Evolutionary conservation across 2,113 vertebrate genomes (phyloP), one percentile per base, ranked within the genome.

Genomic region (Oncorhynchus kisutch): DNA sequence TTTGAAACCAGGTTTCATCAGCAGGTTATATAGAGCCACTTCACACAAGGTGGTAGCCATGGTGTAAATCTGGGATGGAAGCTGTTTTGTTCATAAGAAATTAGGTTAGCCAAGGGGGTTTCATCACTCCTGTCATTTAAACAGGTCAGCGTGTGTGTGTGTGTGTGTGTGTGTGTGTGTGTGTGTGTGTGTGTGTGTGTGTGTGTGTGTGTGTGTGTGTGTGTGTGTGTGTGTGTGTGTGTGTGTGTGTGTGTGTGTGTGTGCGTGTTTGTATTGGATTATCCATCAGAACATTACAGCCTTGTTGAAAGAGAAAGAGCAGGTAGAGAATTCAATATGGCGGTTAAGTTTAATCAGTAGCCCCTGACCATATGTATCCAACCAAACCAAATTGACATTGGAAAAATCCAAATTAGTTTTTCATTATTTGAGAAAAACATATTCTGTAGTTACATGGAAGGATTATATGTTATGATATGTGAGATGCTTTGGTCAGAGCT

Each of bases 1-100:
- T 11, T 45, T 45, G 39, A 9, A 45, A 45, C 39, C 39, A 45
- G 39, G 39, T 45, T 45, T 45, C 8, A 25, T 76, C 45, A 54
- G 12, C 76, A 83, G 78, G 77, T 80, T 77, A 77, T 77, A 77
- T 73, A 71, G 76, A 25, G 74, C 80, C 75, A 68, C 62, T 7
- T 67, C 77, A 84, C 71, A 75, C 65, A 7, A 75, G 78, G 77
- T 69, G 68, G 72, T 20, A 29, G 70, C 39, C 39, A 45, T 5
- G 70, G 18, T 72, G 59, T 67, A 48, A 82, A 87, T 88, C 78
- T 84, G 82, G 87, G 82, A 83, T 82, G 29, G 77, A 83, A 73
- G 86, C 86, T 82, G 83, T 84, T 87, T 86, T 81, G 77, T 74
- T 80, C 31, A 72, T 79, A 45, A 2, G 67, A 86, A 90, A 90